A percentile compares a stretch with the other conserved stretches of the same genome.
Evolutionary conservation across 1,140 invertebrate species (phyloP).

Genomic region (Telenomus remus): DNA sequence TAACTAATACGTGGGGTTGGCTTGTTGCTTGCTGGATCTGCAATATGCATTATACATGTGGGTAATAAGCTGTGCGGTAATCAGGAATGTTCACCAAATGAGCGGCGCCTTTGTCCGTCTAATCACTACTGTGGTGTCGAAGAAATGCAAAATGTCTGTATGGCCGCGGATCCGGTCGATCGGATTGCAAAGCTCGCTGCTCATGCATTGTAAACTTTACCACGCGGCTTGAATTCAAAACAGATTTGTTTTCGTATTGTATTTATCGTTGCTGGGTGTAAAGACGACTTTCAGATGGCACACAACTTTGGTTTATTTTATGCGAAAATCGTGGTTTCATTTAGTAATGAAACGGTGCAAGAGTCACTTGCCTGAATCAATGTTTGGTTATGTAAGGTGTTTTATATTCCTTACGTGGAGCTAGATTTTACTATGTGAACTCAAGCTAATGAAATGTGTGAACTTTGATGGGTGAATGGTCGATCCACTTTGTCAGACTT

Average conservation of each 20-base stretch:
- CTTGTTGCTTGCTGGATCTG: conserved; percentile 32
- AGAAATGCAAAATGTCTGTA: conserved; percentile 8
- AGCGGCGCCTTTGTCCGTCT: conserved; percentile 62
- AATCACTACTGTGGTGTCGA: conserved; percentile 49
- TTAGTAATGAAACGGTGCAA: conserved; percentile 19
- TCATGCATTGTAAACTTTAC: conserved; percentile 29
- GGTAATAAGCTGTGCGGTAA: conserved; percentile 65
- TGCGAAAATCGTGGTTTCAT: conserved; percentile 7
- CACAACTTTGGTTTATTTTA: not conserved
- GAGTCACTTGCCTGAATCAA: no score
- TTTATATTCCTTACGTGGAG: no score
- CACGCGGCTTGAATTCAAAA: not conserved
- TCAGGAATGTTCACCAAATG: conserved; percentile 46
- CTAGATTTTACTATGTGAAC: no score
- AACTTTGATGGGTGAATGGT: no score
- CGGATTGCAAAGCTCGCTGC: conserved; percentile 10
- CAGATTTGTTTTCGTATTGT: no score
- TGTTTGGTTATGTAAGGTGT: no score
- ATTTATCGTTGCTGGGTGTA: no score
- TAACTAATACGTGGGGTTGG: conserved; percentile 23
- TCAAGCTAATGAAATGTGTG: no score
- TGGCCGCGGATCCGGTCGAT: conserved; percentile 25
- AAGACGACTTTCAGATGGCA: no score
- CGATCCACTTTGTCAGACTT: no score
- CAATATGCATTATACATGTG: conserved; percentile 58